Conservation (phyloP, 2,797 vertebrate genomes). For the Lepus oiostolus region DNA sequence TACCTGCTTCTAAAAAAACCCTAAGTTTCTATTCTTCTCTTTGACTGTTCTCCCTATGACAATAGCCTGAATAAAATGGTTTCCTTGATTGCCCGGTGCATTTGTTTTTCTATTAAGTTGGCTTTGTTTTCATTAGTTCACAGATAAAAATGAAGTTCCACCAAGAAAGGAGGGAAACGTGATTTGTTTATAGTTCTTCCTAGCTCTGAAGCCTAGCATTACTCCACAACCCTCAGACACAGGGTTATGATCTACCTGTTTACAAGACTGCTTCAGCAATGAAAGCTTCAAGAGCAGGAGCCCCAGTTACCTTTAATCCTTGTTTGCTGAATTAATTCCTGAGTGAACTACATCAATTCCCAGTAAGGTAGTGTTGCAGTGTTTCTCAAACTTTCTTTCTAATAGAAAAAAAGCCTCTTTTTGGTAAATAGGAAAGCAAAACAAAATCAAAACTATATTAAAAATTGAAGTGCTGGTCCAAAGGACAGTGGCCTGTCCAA, state of each 20-base stretch:
- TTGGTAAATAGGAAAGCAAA: slow-evolving; percentile 45
- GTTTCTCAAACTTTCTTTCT: slow-evolving; percentile 33
- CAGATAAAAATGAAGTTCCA: slow-evolving; percentile 15
- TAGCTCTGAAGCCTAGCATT: not conserved
- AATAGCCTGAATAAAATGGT: slow-evolving; percentile 53
- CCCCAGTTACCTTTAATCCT: not conserved
- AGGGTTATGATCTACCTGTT: not conserved
- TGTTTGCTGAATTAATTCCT: slow-evolving; percentile 35
- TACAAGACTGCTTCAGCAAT: not conserved
- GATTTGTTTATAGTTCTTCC: not conserved
- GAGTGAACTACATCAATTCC: slow-evolving; percentile 25
- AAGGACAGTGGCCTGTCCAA: not conserved
- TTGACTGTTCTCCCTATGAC: not conserved
- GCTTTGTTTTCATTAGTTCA: slow-evolving; percentile 37
- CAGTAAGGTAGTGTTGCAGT: not conserved
- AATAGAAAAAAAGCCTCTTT: not conserved
- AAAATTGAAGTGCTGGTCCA: not conserved
- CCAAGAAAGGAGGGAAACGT: not conserved
- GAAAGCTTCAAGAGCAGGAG: not conserved
- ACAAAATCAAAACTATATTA: not conserved
- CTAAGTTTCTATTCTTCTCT: not conserved
- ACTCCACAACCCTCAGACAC: not conserved
- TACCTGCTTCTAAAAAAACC: not conserved
- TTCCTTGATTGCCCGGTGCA: not conserved
- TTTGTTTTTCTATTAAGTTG: slow-evolving; percentile 45